phyloP scores from a whole-genome alignment of 2,888 invertebrate species.

The Drosophila lacicola region DNA sequence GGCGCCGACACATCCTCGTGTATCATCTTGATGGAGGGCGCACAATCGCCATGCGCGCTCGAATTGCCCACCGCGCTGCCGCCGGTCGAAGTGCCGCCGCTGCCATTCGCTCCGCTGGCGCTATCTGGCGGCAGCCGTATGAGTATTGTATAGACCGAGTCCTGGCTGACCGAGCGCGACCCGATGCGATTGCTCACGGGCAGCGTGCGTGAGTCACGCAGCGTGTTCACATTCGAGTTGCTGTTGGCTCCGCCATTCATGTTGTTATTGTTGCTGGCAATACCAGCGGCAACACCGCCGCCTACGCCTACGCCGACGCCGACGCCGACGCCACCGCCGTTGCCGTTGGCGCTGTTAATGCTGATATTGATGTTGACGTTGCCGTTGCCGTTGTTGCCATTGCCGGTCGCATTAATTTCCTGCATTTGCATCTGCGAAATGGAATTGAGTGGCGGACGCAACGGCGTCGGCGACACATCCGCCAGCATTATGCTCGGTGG shows the following conservation, averaged over 20 bases:
- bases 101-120: constrained; percentile 79
- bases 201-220: constrained; percentile 88
- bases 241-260: constrained; percentile 2
- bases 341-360: constrained; percentile 23
- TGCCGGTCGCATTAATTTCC: constrained; percentile 79
- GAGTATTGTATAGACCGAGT: constrained; percentile 96
- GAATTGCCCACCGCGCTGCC: constrained; percentile 17
- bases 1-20: constrained; percentile 88
- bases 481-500: constrained; percentile 85
- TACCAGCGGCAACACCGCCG: neutral
- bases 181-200: constrained; percentile 87
- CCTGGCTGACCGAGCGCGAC: constrained; percentile 88
- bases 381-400: constrained; percentile 39
- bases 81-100: constrained; percentile 36
- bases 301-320: neutral
- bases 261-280: constrained; percentile 4
- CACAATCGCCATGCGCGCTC: constrained; percentile 83
- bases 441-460: constrained; percentile 86
- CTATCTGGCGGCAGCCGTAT: constrained; percentile 92
- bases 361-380: constrained; percentile 28
- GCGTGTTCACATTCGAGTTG: constrained; percentile 28
- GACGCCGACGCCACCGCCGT: constrained; percentile 26
- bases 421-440: constrained; percentile 84
- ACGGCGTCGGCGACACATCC: constrained; percentile 85
- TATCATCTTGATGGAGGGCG: constrained; percentile 95